These are phyloP conservation scores for Acanthis flammea DNA, from an alignment of 2,797 vertebrate species.

Conservation along the genomic window DNA sequence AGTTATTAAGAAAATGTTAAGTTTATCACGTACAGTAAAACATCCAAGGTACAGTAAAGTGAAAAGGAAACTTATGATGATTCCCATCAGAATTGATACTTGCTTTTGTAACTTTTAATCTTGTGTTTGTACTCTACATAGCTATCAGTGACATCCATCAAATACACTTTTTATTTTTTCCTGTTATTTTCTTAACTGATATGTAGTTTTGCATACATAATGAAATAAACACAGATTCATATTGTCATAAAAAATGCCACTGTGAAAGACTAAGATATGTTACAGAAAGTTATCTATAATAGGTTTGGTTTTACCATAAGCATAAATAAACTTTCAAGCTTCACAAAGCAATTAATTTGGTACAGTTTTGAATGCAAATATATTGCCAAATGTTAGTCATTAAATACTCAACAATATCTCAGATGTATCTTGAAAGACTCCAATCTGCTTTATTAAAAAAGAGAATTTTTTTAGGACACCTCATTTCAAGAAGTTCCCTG, in stretches of 20 bases:
- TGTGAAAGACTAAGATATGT: neutral
- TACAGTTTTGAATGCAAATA: neutral
- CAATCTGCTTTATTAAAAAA: neutral
- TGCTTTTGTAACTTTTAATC: neutral
- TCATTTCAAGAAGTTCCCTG: neutral
- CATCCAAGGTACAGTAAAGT: neutral
- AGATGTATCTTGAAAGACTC: neutral
- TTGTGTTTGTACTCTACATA: neutral
- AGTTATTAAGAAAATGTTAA: neutral
- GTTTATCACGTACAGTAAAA: neutral
- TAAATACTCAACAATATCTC: neutral
- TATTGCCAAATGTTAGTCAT: neutral
- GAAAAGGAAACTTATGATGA: neutral
- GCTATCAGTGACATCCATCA: neutral
- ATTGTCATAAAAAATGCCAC: neutral
- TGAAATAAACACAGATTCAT: neutral
- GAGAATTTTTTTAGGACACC: neutral
- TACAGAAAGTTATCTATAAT: neutral
- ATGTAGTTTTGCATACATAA: neutral
- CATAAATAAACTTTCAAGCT: neutral
- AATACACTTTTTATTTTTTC: neutral
- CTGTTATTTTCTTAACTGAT: neutral
- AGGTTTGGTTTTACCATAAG: neutral
- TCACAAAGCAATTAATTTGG: neutral
- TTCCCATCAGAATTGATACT: neutral